Evolutionary conservation across 1,140 invertebrate genomes (phyloP).

Genomic region (Dermatophagoides farinae): DNA sequence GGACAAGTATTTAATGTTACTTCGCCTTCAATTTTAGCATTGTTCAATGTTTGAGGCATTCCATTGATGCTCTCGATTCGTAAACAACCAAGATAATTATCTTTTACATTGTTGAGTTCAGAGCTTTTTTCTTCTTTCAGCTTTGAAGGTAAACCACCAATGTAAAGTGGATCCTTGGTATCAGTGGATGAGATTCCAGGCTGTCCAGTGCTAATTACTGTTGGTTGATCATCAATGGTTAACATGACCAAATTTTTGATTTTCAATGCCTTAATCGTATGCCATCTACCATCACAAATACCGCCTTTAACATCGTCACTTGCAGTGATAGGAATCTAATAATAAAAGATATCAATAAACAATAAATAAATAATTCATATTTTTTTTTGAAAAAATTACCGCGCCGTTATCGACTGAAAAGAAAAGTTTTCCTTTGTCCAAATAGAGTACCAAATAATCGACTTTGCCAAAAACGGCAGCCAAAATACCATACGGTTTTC

Average conservation of each 20-base stretch:
- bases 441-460: constrained; percentile 65
- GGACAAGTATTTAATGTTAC: constrained; percentile 49
- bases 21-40: constrained; percentile 33
- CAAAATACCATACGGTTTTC: constrained; percentile 55
- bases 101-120: constrained; percentile 20
- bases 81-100: constrained; percentile 63
- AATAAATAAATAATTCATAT: neutral
- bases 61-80: constrained; percentile 23
- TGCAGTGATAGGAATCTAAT: constrained; percentile 44
- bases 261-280: constrained; percentile 60
- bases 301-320: constrained; percentile 42
- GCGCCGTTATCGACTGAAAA: constrained; percentile 65
- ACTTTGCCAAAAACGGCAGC: constrained; percentile 47
- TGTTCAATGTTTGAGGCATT: constrained; percentile 18
- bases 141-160: constrained; percentile 57
- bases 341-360: neutral
- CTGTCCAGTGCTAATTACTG: constrained; percentile 41
- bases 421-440: constrained; percentile 55
- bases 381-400: neutral
- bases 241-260: constrained; percentile 58
- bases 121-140: neutral
- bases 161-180: constrained; percentile 60
- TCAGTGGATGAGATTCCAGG: constrained; percentile 42
- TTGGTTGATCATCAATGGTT: constrained; percentile 49
- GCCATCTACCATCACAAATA: constrained; percentile 84